Base-by-base conservation (phyloP, 2,888 invertebrate genomes). In the Tinea pellionella region DNA sequence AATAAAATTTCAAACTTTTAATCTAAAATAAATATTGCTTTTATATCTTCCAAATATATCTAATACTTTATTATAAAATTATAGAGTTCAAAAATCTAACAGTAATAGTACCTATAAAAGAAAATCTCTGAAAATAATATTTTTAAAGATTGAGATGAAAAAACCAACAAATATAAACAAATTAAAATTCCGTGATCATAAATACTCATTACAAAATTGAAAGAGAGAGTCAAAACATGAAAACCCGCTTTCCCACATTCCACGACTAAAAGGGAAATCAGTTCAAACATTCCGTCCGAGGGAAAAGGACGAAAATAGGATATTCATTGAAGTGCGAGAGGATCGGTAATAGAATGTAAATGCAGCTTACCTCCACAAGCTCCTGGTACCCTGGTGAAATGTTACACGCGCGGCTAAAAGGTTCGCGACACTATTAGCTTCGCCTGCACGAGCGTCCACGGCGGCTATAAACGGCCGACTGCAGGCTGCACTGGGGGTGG, bases 191-290 rank as follows among this genome's bases (percentile, higher is more conserved):
- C 24, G 16, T 24, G 3, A 13, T 1, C 53, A n/a, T 24, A 53
- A 15, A 53, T 18, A 53, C 9, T 18, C n/a, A 13, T 53, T 53
- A 24, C 18, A 18, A 53, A 53, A 53, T 24, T 32, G 87, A 87
- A 86, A 85, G 85, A 80, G 86, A 87, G 85, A 87, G 86, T 85
- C 72, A 71, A 75, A 74, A 74, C 80, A 79, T 80, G 70, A 71
- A 86, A 80, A 80, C 82, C 80, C 75, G 79, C 74, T 86, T 84
- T 82, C 78, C 82, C 74, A 82, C 86, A 86, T 86, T 85, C 87
- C 87, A 64, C 63, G 65, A 74, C 77, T 85, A 86, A 87, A 86
- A 87, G 87, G 82, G 87, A 87, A 87, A 87, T 72, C 78, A 71
- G 72, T 70, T 73, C 68, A 69, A 75, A 77, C 68, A 73, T 74